These are phyloP conservation scores for Caradrina kadenii DNA, from an alignment of 2,888 invertebrate species.

Conservation along the genomic window DNA sequence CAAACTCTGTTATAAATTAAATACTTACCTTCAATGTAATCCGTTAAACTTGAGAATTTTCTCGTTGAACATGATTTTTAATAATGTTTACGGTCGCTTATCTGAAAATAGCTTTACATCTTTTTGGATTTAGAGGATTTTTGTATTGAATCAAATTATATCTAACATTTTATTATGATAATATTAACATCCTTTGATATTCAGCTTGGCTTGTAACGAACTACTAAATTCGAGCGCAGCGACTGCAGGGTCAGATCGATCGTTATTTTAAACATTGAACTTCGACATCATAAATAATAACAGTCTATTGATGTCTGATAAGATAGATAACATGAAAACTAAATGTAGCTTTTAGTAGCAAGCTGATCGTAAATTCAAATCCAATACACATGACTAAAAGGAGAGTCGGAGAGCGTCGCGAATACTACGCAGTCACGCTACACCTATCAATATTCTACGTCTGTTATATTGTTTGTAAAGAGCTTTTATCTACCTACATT, in stretches of 20 bases:
- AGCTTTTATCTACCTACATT: conserved; percentile 54
- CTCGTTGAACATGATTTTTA: conserved; percentile 36
- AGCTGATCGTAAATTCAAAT: conserved; percentile 74
- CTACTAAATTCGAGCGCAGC: conserved; percentile 2
- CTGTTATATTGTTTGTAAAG: conserved; percentile 60
- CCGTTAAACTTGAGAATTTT: conserved; percentile 37
- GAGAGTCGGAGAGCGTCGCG: conserved; percentile 63
- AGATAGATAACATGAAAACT: conserved; percentile 61
- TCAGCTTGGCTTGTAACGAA: conserved; percentile 17
- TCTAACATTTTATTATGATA: conserved; percentile 10
- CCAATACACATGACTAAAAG: conserved; percentile 69
- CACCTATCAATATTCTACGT: conserved; percentile 64
- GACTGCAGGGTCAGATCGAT: conserved; percentile 33
- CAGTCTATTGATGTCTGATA: conserved; percentile 54
- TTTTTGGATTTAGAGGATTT: conserved; percentile 3
- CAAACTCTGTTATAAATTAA: conserved; percentile 44
- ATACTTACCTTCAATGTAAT: conserved; percentile 36
- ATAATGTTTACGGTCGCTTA: conserved; percentile 23
- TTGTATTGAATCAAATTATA: conserved; percentile 15
- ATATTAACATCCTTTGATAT: conserved; percentile 20
- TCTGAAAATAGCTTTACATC: conserved; percentile 22
- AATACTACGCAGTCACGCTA: conserved; percentile 70
- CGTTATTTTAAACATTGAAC: conserved; percentile 37
- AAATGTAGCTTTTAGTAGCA: conserved; percentile 66
- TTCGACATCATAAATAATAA: conserved; percentile 59